A percentile compares a stretch with the other conserved stretches of the same genome.
These are phyloP conservation scores for Synergus itoensis DNA, from an alignment of 2,888 invertebrate genomes.

Conservation along the genomic window DNA sequence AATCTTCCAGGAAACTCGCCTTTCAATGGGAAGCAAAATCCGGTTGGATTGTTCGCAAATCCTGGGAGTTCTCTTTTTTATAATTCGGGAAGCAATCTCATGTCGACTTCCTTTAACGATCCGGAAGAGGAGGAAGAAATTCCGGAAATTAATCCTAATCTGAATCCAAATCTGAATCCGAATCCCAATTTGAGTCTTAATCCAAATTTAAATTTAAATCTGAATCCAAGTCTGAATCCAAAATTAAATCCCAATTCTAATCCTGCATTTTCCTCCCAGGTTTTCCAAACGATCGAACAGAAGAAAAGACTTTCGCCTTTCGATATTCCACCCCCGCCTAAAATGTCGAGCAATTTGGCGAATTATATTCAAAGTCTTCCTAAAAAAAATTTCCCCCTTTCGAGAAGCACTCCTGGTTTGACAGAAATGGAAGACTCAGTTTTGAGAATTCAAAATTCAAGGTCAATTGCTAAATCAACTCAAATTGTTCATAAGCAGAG, in stretches of 20 bases:
- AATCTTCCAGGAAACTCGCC: not conserved
- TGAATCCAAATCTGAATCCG: not conserved
- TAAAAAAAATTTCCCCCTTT: constrained; percentile 68
- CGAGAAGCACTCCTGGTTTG: constrained; percentile 67
- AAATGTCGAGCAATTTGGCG: constrained; percentile 69
- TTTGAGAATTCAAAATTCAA: constrained; percentile 61
- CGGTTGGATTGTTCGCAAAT: not conserved
- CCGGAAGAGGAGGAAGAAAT: constrained; percentile 46
- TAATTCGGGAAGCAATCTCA: constrained; percentile 64
- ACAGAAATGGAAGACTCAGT: constrained; percentile 67
- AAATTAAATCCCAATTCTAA: not conserved
- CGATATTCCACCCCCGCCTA: constrained; percentile 68
- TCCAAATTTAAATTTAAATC: too few relatives aligned
- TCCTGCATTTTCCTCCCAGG: not conserved
- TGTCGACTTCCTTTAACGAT: constrained; percentile 65
- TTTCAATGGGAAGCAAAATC: not conserved
- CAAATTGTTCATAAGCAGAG: constrained; percentile 68
- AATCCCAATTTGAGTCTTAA: not conserved
- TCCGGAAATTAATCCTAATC: not conserved
- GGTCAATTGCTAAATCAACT: constrained; percentile 48
- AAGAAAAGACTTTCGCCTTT: constrained; percentile 60
- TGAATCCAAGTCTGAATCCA: too few relatives aligned
- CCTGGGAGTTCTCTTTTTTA: constrained; percentile 55
- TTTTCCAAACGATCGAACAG: constrained; percentile 43
- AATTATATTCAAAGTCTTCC: constrained; percentile 73